A percentile compares a stretch with the other conserved stretches of the same genome.
Evolutionary conservation across 2,797 vertebrate genomes (phyloP).

Genomic region (Coilia nasus): DNA sequence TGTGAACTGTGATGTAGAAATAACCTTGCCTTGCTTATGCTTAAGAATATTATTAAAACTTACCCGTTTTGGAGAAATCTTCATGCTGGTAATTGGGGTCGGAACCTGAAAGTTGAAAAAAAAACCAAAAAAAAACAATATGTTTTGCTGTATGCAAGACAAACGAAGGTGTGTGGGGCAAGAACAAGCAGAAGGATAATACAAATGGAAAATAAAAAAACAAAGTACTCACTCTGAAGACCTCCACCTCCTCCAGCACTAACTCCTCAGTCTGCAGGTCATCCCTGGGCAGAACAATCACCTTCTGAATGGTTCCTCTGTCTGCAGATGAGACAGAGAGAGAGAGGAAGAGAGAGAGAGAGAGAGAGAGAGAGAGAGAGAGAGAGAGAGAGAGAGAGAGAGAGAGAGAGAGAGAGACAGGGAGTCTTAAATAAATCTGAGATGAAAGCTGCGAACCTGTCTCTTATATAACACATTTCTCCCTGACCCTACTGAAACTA

Average conservation of each 20-base stretch:
- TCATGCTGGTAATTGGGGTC: constrained; percentile 94
- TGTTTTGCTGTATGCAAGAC: constrained; percentile 2
- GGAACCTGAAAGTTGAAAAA: constrained; percentile 79
- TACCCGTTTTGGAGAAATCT: constrained; percentile 98
- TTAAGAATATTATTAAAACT: constrained; percentile 53
- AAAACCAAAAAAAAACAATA: not conserved
- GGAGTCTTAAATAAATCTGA: not conserved
- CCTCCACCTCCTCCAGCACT: constrained; percentile 95
- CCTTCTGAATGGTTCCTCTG: constrained; percentile 94
- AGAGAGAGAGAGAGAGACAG: not conserved
- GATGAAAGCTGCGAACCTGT: not conserved
- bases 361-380: not conserved
- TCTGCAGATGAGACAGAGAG: constrained; percentile 70
- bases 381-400: not conserved
- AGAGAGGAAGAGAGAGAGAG: not conserved
- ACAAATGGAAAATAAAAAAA: not conserved
- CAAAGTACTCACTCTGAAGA: constrained; percentile 86
- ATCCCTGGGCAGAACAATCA: constrained; percentile 95
- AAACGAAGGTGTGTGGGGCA: not conserved
- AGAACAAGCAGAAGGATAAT: not conserved
- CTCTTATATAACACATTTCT: not conserved
- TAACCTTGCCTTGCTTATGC: not conserved
- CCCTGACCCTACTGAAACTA: constrained; percentile 4
- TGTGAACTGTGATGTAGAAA: too few relatives aligned
- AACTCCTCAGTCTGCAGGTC: constrained; percentile 95